A percentile compares a stretch with the other conserved stretches of the same genome.
Evolutionary conservation across 1,140 invertebrate genomes (phyloP).

Genomic region (Leptonema lineaticorne): DNA sequence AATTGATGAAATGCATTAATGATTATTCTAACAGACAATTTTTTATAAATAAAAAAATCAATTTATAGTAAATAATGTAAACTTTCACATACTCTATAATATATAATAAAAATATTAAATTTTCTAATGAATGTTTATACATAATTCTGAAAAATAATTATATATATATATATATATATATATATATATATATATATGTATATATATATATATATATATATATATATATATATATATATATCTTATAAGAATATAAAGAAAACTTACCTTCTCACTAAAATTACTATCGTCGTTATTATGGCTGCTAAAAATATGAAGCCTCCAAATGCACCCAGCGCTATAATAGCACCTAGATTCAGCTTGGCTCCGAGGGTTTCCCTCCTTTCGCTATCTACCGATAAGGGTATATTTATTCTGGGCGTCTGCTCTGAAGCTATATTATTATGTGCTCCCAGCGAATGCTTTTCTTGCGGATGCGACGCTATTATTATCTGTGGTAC

Average conservation of each 20-base stretch:
- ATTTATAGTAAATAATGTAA: too few species aligned
- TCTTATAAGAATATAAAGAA: background rate
- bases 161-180: too few species aligned
- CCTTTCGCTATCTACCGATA: conserved; percentile 65
- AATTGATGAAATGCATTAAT: too few species aligned
- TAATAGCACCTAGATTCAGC: conserved; percentile 82
- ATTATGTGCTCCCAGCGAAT: conserved; percentile 49
- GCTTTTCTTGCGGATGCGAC: conserved; percentile 63
- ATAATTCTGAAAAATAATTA: too few species aligned
- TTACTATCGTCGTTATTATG: conserved; percentile 85
- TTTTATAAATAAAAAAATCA: too few species aligned
- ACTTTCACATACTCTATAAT: too few species aligned
- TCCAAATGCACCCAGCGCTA: conserved; percentile 86
- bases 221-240: too few species aligned
- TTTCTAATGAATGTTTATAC: too few species aligned
- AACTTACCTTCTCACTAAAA: conserved; percentile 81
- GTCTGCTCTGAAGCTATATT: conserved; percentile 56
- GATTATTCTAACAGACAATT: too few species aligned
- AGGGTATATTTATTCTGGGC: conserved; percentile 68
- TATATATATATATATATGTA: too few species aligned
- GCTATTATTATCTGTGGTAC: conserved; percentile 63
- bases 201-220: too few species aligned
- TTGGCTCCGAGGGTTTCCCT: conserved; percentile 70
- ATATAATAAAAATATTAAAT: too few species aligned
- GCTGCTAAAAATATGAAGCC: conserved; percentile 88